Percentiles rank a stretch among this genome's conserved stretches.
phyloP scores from a whole-genome alignment of 2,113 vertebrate species.

The Phylloscopus whistleri region DNA sequence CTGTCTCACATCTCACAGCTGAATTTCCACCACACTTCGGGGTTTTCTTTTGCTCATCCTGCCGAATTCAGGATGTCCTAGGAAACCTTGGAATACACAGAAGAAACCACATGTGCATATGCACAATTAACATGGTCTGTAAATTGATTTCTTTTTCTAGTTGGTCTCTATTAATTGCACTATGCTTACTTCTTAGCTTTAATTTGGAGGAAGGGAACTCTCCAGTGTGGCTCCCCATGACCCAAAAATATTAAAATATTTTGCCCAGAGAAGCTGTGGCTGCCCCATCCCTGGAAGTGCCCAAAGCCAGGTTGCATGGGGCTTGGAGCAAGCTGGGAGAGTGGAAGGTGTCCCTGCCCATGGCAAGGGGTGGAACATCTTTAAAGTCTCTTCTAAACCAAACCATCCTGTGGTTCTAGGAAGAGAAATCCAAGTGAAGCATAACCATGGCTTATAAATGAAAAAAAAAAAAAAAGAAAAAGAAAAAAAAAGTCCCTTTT shows the following conservation, averaged over 20 bases:
- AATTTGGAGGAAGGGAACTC: background rate
- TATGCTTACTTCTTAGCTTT: background rate
- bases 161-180: background rate
- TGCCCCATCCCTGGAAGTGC: background rate
- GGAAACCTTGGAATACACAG: background rate
- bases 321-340: background rate
- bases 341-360: background rate
- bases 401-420: background rate
- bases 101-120: background rate
- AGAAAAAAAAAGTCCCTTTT: too few relatives aligned
- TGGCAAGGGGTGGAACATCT: background rate
- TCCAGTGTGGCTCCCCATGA: background rate
- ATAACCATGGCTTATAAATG: background rate
- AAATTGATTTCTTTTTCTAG: background rate
- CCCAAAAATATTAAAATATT: background rate
- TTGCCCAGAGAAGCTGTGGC: background rate
- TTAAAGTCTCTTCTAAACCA: background rate
- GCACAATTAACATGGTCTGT: background rate
- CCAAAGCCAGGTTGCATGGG: rapidly evolving
- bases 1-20: background rate
- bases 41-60: background rate
- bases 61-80: background rate
- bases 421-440: background rate
- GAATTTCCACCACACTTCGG: background rate
- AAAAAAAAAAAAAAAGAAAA: too few relatives aligned